Conservation (phyloP, 1,140 invertebrate genomes). For the Macrobrachium nipponense region DNA sequence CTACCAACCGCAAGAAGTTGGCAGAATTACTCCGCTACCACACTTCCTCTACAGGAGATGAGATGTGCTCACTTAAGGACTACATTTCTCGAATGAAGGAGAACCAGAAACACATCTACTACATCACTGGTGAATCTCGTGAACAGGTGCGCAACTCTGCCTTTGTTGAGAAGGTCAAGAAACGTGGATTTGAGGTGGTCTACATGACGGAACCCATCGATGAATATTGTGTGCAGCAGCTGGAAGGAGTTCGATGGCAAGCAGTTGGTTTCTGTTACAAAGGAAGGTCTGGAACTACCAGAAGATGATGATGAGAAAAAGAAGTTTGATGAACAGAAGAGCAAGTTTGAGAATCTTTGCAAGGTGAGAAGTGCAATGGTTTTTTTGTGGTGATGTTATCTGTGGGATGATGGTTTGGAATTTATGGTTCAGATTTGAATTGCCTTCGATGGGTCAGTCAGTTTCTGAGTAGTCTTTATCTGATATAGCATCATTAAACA, state of each 20-base stretch:
- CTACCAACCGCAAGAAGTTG: conserved; percentile 92
- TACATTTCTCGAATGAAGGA: conserved; percentile 98
- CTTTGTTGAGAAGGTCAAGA: conserved; percentile 97
- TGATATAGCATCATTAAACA: too few species aligned
- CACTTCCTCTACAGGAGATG: conserved; percentile 94
- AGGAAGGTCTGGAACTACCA: conserved; percentile 96
- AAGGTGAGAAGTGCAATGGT: conserved; percentile 73
- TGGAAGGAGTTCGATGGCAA: conserved; percentile 99
- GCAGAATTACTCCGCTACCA: conserved; percentile 92
- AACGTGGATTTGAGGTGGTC: conserved; percentile 96
- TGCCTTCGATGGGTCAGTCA: too few species aligned
- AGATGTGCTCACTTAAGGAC: conserved; percentile 91
- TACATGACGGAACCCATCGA: conserved; percentile 99
- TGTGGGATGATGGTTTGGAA: too few species aligned
- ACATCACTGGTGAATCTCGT: conserved; percentile 95
- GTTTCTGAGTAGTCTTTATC: too few species aligned
- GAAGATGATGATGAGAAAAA: conserved; percentile 97
- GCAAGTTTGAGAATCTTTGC: conserved; percentile 93
- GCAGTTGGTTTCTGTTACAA: conserved; percentile 94
- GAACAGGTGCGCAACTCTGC: conserved; percentile 97
- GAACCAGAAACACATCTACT: conserved; percentile 98
- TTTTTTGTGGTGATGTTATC: background rate
- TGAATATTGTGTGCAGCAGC: conserved; percentile 97
- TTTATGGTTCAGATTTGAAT: too few species aligned
- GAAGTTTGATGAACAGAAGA: conserved; percentile 94